phyloP scores from a whole-genome alignment of 92 coral and sea anemone species.

The Chrysogorgia sp. region DNA sequence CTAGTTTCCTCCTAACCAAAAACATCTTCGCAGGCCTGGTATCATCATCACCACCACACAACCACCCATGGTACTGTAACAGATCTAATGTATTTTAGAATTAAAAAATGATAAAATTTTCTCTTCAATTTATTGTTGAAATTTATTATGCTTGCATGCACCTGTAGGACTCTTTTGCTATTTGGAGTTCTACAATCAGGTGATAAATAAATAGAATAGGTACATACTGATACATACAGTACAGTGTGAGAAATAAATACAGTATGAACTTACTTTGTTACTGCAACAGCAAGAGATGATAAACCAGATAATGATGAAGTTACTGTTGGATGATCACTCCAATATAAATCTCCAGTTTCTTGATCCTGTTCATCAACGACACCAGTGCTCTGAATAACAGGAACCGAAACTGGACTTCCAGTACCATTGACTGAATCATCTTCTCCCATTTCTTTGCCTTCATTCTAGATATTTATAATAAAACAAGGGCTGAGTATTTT shows the following conservation, averaged over 20 bases:
- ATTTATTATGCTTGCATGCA: too few species aligned
- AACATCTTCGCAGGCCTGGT: too few species aligned
- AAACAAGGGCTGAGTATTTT: not conserved
- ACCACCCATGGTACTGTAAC: too few species aligned
- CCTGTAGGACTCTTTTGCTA: not conserved
- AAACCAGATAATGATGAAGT: conserved; percentile 39
- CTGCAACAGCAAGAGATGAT: conserved; percentile 47
- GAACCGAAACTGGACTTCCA: conserved; percentile 89
- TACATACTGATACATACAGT: too few species aligned
- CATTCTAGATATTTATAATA: not conserved
- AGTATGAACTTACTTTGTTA: conserved; percentile 21
- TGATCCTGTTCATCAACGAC: conserved; percentile 26
- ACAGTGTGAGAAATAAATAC: not conserved
- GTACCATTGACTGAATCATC: conserved; percentile 68
- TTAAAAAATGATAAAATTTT: too few species aligned
- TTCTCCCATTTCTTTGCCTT: not conserved
- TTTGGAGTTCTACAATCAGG: not conserved
- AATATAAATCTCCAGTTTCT: conserved; percentile 25
- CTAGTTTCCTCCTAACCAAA: too few species aligned
- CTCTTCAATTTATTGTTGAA: too few species aligned
- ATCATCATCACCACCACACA: too few species aligned
- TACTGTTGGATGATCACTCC: conserved; percentile 44
- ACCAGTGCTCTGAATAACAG: conserved; percentile 58
- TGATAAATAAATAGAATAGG: too few species aligned
- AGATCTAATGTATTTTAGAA: too few species aligned